Percentiles rank a stretch among this genome's conserved stretches.
Evolutionary conservation across 2,797 vertebrate species (phyloP).

Genomic region (Enteromius radiatus): DNA sequence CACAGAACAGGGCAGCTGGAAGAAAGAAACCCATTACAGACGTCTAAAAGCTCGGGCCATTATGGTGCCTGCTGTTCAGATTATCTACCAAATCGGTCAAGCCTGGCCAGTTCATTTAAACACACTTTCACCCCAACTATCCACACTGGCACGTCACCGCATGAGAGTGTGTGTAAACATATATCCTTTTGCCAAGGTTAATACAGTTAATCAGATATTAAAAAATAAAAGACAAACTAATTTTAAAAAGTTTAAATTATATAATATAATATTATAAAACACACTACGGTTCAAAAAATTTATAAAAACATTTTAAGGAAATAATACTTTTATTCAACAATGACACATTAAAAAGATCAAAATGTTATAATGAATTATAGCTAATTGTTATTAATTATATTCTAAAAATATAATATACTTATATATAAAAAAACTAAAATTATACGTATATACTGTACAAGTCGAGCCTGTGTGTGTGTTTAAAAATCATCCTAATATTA

Average conservation of each 20-base stretch:
- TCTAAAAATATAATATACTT: not conserved
- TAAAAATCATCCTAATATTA: constrained; percentile 44
- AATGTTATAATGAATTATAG: not conserved
- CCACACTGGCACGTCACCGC: constrained; percentile 3
- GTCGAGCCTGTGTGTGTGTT: constrained; percentile 40
- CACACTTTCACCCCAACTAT: constrained; percentile 24
- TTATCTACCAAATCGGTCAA: constrained; percentile 53
- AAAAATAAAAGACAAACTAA: not conserved
- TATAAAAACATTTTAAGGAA: not conserved
- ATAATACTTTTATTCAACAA: not conserved
- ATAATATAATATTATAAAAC: not conserved
- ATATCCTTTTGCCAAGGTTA: not conserved
- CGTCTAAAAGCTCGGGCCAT: constrained; percentile 48
- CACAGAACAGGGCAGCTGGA: constrained; percentile 40
- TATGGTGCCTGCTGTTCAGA: constrained; percentile 50
- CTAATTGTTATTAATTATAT: not conserved
- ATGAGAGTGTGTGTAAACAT: constrained; percentile 12
- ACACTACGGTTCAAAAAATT: not conserved
- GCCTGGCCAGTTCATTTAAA: constrained; percentile 37
- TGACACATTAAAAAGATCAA: not conserved
- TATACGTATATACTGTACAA: too few species aligned
- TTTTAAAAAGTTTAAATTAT: not conserved
- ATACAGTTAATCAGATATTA: not conserved
- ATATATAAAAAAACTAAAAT: not conserved
- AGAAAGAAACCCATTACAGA: constrained; percentile 48